A percentile compares a stretch with the other conserved stretches of the same genome.
Evolutionary conservation across 2,113 vertebrate species (phyloP).

Genomic region (Hemichromis elongatus): DNA sequence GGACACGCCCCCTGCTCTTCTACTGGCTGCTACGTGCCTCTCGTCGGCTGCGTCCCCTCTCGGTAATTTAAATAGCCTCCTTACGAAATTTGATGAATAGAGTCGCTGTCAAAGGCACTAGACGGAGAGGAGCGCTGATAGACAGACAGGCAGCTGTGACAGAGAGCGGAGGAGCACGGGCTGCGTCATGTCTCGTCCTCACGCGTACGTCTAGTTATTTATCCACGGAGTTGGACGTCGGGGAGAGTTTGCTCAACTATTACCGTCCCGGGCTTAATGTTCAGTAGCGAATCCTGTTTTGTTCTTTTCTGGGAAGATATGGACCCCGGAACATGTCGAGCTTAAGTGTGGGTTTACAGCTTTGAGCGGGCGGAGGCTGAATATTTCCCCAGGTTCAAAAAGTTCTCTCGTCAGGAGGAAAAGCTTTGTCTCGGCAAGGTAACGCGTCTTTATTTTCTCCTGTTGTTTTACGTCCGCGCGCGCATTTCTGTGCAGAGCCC

Average conservation of each 20-base stretch:
- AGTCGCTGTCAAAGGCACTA: conserved; percentile 41
- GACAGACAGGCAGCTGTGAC: not conserved
- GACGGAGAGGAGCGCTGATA: not conserved
- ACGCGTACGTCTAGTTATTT: not conserved
- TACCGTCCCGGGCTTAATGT: not conserved
- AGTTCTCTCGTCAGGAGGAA: conserved; percentile 20
- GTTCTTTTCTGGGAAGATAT: not conserved
- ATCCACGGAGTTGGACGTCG: not conserved
- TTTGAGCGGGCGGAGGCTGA: not conserved
- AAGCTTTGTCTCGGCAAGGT: conserved; percentile 34
- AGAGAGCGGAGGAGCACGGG: not conserved
- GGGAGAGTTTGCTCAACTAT: conserved; percentile 33
- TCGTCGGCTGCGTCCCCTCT: conserved; percentile 16
- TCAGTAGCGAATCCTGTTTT: not conserved
- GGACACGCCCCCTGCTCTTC: conserved; percentile 49
- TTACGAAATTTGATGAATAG: conserved; percentile 52
- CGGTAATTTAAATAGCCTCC: conserved; percentile 53
- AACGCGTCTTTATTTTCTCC: not conserved
- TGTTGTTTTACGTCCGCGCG: not conserved
- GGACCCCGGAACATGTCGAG: not conserved
- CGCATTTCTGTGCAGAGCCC: not conserved
- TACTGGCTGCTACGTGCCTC: conserved; percentile 52
- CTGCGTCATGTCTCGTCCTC: conserved; percentile 16
- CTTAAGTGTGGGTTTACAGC: not conserved
- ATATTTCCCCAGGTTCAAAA: not conserved